phyloP scores from a whole-genome alignment of 2,888 invertebrate genomes.

The Heliconius hortense region DNA sequence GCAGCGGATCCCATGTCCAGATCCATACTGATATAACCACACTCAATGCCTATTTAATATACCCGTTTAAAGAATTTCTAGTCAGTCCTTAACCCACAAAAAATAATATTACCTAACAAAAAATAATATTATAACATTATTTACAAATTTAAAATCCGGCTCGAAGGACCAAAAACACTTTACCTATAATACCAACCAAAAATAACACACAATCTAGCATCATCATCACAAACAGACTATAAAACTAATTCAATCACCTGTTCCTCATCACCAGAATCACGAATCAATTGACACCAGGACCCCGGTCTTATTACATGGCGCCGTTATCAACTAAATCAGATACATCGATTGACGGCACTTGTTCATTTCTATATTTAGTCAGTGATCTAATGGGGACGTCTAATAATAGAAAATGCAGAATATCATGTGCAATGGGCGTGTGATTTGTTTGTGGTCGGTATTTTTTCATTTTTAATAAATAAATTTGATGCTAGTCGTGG shows the following conservation, averaged over 20 bases:
- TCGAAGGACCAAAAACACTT: not conserved
- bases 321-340: slow-evolving; percentile 19
- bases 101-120: no score
- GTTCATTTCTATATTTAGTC: slow-evolving; percentile 67
- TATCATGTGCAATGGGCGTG: slow-evolving; percentile 44
- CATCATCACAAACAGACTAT: not conserved
- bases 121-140: no score
- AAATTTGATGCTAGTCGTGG: not conserved
- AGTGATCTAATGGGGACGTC: slow-evolving; percentile 53
- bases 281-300: slow-evolving; percentile 14
- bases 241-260: slow-evolving; percentile 19
- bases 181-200: not conserved
- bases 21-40: no score
- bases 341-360: slow-evolving; percentile 31
- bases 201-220: not conserved
- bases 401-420: slow-evolving; percentile 69
- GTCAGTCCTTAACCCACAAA: no score
- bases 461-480: not conserved
- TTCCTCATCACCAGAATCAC: not conserved
- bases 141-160: not conserved
- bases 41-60: no score
- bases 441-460: slow-evolving; percentile 11
- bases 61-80: no score
- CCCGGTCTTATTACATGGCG: slow-evolving; percentile 21
- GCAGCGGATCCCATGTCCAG: no score